phyloP scores from a whole-genome alignment of 2,888 invertebrate species.

The Coelogynopora nodosa region DNA sequence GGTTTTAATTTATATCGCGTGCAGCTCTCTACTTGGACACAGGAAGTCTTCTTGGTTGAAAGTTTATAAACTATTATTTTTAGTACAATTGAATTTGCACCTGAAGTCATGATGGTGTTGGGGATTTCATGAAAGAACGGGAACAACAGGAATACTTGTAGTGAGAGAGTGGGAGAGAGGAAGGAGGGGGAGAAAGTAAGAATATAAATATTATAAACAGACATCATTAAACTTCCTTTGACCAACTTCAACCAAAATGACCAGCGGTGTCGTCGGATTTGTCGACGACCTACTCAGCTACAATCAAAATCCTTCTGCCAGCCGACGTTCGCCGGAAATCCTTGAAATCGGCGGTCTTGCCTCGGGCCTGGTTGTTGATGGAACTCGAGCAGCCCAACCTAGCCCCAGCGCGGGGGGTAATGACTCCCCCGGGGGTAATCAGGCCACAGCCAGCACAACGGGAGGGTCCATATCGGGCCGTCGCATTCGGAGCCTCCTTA shows the following conservation, averaged over 20 bases:
- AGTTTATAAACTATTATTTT: too few relatives aligned
- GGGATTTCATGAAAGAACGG: too few relatives aligned
- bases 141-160: too few relatives aligned
- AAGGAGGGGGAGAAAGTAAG: too few relatives aligned
- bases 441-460: neutral
- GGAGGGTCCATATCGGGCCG: neutral
- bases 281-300: neutral
- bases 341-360: neutral
- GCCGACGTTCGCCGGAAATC: neutral
- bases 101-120: too few relatives aligned
- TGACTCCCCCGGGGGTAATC: neutral
- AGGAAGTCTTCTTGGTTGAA: too few relatives aligned
- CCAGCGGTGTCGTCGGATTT: neutral
- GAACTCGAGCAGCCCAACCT: neutral
- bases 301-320: neutral
- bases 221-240: too few relatives aligned
- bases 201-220: neutral
- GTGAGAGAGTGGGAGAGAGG: too few relatives aligned
- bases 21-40: too few relatives aligned
- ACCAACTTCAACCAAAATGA: too few relatives aligned
- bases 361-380: neutral
- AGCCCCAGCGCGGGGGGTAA: neutral
- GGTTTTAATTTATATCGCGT: too few relatives aligned
- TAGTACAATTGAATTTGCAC: too few relatives aligned
- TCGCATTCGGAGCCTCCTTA: neutral